phyloP scores from a whole-genome alignment of 2,888 invertebrate genomes.

The Mechanitis messenoides region DNA sequence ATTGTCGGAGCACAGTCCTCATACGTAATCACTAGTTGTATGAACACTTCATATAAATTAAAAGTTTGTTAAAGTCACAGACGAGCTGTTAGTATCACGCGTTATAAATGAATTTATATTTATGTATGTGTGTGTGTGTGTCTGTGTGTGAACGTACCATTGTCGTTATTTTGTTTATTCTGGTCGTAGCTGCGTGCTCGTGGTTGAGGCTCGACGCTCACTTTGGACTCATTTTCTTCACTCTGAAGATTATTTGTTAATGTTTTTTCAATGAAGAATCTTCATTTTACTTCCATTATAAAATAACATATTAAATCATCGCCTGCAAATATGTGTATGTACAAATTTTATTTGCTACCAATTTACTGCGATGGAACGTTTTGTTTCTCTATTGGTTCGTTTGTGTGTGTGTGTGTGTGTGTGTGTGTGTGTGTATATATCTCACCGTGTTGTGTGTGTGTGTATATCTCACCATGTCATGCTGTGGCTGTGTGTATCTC shows the following conservation, averaged over 20 bases:
- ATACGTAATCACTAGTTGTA: no score
- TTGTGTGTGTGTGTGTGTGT: background rate
- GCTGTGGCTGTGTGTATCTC: background rate
- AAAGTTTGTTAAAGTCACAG: background rate
- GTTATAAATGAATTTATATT: background rate
- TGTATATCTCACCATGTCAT: background rate
- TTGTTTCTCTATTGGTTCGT: no score
- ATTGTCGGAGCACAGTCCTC: no score
- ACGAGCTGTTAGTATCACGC: conserved; percentile 11
- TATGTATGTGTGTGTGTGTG: conserved; percentile 8
- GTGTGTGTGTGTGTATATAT: background rate
- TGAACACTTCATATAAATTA: background rate
- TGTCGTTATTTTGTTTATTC: conserved; percentile 65
- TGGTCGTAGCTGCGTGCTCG: conserved; percentile 73
- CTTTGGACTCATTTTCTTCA: conserved; percentile 60
- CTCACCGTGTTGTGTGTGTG: background rate
- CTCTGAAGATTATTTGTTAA: conserved; percentile 36
- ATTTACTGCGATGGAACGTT: no score
- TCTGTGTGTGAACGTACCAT: conserved; percentile 47
- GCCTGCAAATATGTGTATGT: no score
- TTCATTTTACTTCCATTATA: no score
- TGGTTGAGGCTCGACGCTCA: conserved; percentile 57
- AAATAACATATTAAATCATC: no score
- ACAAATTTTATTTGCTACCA: no score
- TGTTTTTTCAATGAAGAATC: no score